These are phyloP conservation scores for Acanthosepion lycidas DNA, from an alignment of 2,888 invertebrate genomes.

Conservation along the genomic window DNA sequence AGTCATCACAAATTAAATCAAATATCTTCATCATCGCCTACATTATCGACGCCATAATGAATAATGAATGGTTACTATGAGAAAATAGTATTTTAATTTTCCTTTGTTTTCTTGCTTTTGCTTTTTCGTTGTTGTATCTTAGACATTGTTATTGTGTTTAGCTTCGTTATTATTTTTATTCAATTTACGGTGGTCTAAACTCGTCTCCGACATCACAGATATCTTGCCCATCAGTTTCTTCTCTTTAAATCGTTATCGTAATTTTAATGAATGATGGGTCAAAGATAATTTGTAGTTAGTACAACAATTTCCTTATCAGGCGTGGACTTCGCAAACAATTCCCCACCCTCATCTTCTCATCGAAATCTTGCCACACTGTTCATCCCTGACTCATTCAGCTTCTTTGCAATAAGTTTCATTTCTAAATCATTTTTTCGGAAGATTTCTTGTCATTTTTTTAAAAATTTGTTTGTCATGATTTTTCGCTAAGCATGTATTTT, in stretches of 20 bases:
- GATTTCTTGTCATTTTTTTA: too few species aligned
- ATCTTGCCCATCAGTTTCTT: neutral
- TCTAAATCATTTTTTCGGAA: neutral
- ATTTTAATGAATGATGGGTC: conserved; percentile 15
- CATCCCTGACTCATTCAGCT: neutral
- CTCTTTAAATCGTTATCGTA: neutral
- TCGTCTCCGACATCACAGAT: neutral
- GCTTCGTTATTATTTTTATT: neutral
- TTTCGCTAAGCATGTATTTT: too few species aligned
- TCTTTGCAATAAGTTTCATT: neutral
- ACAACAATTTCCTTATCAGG: conserved; percentile 18
- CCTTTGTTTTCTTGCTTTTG: too few species aligned
- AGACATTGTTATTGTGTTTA: neutral
- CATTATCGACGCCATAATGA: too few species aligned
- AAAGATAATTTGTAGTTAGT: conserved; percentile 1
- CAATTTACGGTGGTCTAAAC: neutral
- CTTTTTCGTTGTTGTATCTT: neutral
- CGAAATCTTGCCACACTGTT: neutral
- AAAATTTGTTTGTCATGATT: too few species aligned
- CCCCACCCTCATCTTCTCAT: neutral
- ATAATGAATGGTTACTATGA: too few species aligned
- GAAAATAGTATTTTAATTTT: too few species aligned
- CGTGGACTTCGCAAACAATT: conserved; percentile 7
- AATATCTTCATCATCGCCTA: too few species aligned
- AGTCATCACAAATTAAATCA: too few species aligned